Percentiles rank a stretch among this genome's conserved stretches.
phyloP scores from a whole-genome alignment of 2,797 vertebrate species.

The Ciconia nigra region DNA sequence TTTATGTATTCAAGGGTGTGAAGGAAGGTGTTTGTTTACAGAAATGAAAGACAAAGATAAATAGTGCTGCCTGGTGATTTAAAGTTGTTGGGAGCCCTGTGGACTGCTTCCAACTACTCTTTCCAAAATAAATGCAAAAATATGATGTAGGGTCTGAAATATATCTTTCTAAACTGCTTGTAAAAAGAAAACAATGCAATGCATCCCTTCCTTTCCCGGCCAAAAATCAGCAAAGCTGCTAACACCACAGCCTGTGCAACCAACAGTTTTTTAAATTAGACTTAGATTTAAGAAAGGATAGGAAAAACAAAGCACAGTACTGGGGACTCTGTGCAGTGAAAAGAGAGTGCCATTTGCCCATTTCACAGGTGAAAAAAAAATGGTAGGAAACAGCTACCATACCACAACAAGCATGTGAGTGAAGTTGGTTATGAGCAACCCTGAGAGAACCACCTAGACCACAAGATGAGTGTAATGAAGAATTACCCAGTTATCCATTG shows the following conservation, averaged over 20 bases:
- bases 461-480: fast-evolving
- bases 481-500: not conserved
- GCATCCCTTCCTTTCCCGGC: not conserved
- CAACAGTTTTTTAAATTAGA: not conserved
- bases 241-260: not conserved
- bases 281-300: not conserved
- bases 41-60: conserved; percentile 47
- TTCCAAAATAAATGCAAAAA: conserved; percentile 35
- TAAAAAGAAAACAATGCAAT: not conserved
- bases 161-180: not conserved
- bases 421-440: not conserved
- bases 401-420: fast-evolving
- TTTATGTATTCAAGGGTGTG: not conserved
- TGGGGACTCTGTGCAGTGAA: not conserved
- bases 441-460: not conserved
- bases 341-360: not conserved
- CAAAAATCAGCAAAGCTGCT: not conserved
- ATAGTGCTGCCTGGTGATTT: conserved; percentile 37
- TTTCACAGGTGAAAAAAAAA: not conserved
- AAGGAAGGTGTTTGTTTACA: conserved; percentile 31
- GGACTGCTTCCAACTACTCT: not conserved
- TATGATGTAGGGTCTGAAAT: not conserved
- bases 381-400: fast-evolving
- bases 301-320: not conserved
- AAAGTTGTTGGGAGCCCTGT: not conserved